phyloP scores from a whole-genome alignment of 1,140 invertebrate species.

The Holcopasites calliopsidis region DNA sequence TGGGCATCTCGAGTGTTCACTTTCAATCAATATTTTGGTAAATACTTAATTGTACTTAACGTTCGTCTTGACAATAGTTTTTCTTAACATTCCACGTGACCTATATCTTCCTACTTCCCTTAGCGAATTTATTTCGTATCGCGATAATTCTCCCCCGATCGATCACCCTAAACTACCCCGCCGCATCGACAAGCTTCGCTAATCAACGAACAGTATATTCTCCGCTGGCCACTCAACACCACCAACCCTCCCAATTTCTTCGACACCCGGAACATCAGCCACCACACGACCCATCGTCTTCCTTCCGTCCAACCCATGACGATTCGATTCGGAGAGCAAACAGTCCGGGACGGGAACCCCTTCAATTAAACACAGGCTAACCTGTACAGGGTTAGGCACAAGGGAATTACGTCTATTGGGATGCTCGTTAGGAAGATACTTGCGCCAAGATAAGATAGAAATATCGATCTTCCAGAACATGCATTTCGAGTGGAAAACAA shows the following conservation, averaged over 20 bases:
- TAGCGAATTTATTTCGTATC: background rate
- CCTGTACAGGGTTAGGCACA: background rate
- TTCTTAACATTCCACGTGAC: too few relatives aligned
- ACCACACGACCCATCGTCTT: background rate
- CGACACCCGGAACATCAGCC: background rate
- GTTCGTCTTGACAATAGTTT: too few relatives aligned
- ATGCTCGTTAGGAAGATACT: slow-evolving; percentile 39
- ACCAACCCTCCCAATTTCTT: background rate
- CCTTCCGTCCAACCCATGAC: background rate
- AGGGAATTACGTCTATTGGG: background rate
- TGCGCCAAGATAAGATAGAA: too few relatives aligned
- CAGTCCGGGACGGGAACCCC: slow-evolving; percentile 9
- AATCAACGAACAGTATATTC: slow-evolving; percentile 4
- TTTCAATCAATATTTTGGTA: background rate
- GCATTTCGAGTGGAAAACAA: too few relatives aligned
- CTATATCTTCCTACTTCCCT: too few relatives aligned
- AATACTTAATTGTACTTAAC: too few relatives aligned
- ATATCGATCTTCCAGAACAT: too few relatives aligned
- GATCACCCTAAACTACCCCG: background rate
- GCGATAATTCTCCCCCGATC: background rate
- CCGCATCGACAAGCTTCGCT: background rate
- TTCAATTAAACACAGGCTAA: slow-evolving; percentile 40
- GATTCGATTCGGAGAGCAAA: background rate
- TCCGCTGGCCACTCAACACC: background rate
- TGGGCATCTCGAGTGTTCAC: too few relatives aligned